phyloP scores from a whole-genome alignment of 2,797 vertebrate species.

The Coregonus sp. region DNA sequence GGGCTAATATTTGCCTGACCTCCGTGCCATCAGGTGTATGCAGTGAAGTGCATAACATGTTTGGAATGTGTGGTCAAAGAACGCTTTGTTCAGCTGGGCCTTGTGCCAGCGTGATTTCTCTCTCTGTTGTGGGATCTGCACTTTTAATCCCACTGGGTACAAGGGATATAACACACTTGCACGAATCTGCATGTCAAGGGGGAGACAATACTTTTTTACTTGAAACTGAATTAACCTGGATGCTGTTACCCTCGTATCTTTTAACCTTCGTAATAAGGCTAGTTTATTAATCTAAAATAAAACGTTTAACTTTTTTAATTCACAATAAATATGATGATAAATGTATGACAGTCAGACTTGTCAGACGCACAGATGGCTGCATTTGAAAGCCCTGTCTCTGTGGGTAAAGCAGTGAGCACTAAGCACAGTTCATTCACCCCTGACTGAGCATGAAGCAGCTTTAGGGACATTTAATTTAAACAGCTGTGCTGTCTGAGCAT shows the following conservation, averaged over 20 bases:
- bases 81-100: slow-evolving; percentile 15
- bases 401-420: background rate
- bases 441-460: slow-evolving; percentile 3
- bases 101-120: slow-evolving; percentile 3
- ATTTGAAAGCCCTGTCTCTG: background rate
- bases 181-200: background rate
- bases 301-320: no score
- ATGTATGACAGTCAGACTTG: no score
- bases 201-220: background rate
- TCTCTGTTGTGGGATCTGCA: background rate
- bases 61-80: slow-evolving; percentile 24
- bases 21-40: background rate
- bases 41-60: slow-evolving; percentile 1
- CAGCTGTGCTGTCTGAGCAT: slow-evolving; percentile 57
- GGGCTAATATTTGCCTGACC: background rate
- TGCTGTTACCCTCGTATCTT: background rate
- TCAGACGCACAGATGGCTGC: background rate
- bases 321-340: no score
- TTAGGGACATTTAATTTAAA: background rate
- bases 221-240: background rate
- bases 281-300: no score
- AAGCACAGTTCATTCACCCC: background rate
- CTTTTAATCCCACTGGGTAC: background rate
- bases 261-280: background rate
- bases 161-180: background rate